A percentile compares a stretch with the other conserved stretches of the same genome.
phyloP scores from a whole-genome alignment of 2,888 invertebrate genomes.

The Colletes collaris region DNA sequence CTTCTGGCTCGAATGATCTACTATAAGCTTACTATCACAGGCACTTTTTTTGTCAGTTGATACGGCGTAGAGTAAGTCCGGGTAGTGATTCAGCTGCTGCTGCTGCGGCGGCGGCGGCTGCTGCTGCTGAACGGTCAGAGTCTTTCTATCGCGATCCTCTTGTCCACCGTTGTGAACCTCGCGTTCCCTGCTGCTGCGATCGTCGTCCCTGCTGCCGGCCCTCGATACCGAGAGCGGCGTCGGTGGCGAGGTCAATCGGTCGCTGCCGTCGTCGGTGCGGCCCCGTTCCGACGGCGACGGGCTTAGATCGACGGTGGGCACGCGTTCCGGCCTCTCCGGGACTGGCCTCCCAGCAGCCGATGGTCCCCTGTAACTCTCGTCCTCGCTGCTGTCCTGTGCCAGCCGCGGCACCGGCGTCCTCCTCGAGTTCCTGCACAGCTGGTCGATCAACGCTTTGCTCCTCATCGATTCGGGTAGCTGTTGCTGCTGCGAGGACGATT shows the following conservation, averaged over 20 bases:
- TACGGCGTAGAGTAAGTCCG: conserved; percentile 82
- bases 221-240: conserved; percentile 77
- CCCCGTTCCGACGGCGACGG: conserved; percentile 80
- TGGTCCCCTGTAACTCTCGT: conserved; percentile 82
- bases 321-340: conserved; percentile 79
- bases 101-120: conserved; percentile 60
- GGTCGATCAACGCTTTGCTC: conserved; percentile 87
- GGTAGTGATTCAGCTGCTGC: conserved; percentile 78
- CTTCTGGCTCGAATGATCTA: conserved; percentile 83
- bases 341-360: conserved; percentile 66
- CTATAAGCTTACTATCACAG: conserved; percentile 84
- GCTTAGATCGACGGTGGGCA: conserved; percentile 81
- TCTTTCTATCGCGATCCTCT: conserved; percentile 73
- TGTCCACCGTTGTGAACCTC: conserved; percentile 77
- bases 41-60: conserved; percentile 84
- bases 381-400: conserved; percentile 83
- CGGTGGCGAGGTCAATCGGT: conserved; percentile 79
- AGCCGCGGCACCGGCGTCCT: conserved; percentile 84
- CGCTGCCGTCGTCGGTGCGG: conserved; percentile 78
- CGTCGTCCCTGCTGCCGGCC: conserved; percentile 78
- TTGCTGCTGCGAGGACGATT: conserved; percentile 83
- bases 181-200: conserved; percentile 78
- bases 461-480: conserved; percentile 85
- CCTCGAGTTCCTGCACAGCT: conserved; percentile 87
- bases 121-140: conserved; percentile 66